A percentile compares a stretch with the other conserved stretches of the same genome.
Evolutionary conservation across 30 jellyfish, hydroid and myxozoan species (phyloP).

Genomic region (Aurelia coerulea): DNA sequence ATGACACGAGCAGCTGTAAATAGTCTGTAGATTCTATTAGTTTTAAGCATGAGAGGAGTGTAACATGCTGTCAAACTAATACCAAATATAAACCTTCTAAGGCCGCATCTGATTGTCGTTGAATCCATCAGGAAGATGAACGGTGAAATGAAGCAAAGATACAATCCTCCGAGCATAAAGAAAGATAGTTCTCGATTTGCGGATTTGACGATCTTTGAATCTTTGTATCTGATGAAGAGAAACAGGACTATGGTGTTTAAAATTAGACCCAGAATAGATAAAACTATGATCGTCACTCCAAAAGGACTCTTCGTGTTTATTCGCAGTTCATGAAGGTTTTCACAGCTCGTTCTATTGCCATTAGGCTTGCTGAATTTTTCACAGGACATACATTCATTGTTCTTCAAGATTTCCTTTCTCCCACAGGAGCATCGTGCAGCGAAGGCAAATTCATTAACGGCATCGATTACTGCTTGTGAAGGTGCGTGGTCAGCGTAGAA

Average conservation of each 20-base stretch:
- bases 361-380: slow-evolving; percentile 22
- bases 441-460: slow-evolving; percentile 10
- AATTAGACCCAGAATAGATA: slow-evolving; percentile 27
- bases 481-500: neutral
- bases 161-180: slow-evolving; percentile 51
- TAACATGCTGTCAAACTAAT: slow-evolving; percentile 76
- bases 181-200: slow-evolving; percentile 62
- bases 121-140: slow-evolving; percentile 44
- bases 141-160: slow-evolving; percentile 69
- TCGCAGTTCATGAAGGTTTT: slow-evolving; percentile 10
- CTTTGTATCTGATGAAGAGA: slow-evolving; percentile 37
- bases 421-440: slow-evolving; percentile 7
- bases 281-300: slow-evolving; percentile 6
- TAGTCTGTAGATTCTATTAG: slow-evolving; percentile 81
- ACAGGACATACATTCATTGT: slow-evolving; percentile 44
- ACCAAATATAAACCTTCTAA: slow-evolving; percentile 74
- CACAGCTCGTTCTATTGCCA: slow-evolving; percentile 7
- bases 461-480: neutral
- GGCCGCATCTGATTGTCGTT: slow-evolving; percentile 50
- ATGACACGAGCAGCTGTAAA: slow-evolving; percentile 70
- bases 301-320: neutral
- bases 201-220: slow-evolving; percentile 59
- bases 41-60: slow-evolving; percentile 82
- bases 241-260: slow-evolving; percentile 26
- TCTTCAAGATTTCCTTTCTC: slow-evolving; percentile 13